A percentile compares a stretch with the other conserved stretches of the same genome.
Conservation (phyloP, 2,888 invertebrate species). For the Arge pagana region DNA sequence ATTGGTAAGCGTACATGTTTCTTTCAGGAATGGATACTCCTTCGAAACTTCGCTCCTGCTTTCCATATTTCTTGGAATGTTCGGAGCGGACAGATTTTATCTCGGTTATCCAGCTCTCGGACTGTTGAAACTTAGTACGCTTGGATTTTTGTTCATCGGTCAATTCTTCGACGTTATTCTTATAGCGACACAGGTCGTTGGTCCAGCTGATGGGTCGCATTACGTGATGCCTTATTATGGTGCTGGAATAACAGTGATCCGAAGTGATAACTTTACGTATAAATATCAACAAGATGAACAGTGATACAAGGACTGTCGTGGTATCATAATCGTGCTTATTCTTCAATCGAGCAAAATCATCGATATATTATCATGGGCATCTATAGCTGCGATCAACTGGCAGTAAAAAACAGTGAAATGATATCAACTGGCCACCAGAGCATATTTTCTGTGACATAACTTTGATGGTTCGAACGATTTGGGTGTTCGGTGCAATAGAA, state of each 20-base stretch:
- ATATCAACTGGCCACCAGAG: too few relatives aligned
- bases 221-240: constrained; percentile 95
- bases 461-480: too few relatives aligned
- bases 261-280: constrained; percentile 84
- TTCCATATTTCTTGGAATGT: constrained; percentile 97
- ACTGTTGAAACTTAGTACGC: constrained; percentile 89
- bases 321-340: constrained; percentile 64
- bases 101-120: constrained; percentile 98
- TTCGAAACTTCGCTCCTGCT: constrained; percentile 89
- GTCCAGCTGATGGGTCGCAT: constrained; percentile 93
- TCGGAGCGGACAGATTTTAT: constrained; percentile 96
- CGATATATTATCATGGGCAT: too few relatives aligned
- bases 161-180: constrained; percentile 94
- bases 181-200: constrained; percentile 92
- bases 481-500: too few relatives aligned
- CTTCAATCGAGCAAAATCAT: too few relatives aligned
- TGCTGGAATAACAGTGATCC: constrained; percentile 79
- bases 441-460: too few relatives aligned
- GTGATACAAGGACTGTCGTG: constrained; percentile 60
- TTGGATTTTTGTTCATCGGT: constrained; percentile 95
- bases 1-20: too few relatives aligned
- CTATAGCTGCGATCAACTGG: too few relatives aligned
- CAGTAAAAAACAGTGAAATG: too few relatives aligned
- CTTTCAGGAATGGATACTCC: constrained; percentile 87
- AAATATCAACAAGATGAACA: constrained; percentile 80